Conservation (phyloP, 1,140 invertebrate species). For the Zelostemma sp. region DNA sequence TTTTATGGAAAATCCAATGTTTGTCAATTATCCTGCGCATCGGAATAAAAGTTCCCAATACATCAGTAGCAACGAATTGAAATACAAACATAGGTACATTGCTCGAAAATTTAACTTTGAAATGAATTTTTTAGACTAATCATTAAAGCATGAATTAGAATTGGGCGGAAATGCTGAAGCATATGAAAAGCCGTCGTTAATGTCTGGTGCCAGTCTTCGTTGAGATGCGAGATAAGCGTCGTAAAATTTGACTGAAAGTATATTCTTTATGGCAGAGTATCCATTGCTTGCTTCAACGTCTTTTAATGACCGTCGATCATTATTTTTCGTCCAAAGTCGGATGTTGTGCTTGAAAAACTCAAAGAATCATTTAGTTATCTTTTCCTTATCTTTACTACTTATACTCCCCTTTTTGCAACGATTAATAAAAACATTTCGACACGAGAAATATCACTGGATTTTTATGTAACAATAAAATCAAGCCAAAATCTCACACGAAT, state of each 20-base stretch:
- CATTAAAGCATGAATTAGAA: neutral
- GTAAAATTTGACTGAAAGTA: constrained; percentile 1
- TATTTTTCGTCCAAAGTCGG: neutral
- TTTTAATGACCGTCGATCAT: neutral
- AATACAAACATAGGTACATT: too few relatives aligned
- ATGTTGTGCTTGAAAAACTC: neutral
- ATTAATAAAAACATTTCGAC: neutral
- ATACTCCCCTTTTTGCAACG: too few relatives aligned
- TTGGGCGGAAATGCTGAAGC: neutral
- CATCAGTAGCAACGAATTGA: too few relatives aligned
- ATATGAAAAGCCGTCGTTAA: neutral
- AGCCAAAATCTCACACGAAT: too few relatives aligned
- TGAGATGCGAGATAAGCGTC: neutral
- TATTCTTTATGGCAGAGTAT: neutral
- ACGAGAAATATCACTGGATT: neutral
- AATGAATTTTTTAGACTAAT: neutral
- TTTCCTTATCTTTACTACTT: neutral
- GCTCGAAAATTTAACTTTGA: neutral
- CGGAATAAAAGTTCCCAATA: too few relatives aligned
- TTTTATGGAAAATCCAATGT: too few relatives aligned
- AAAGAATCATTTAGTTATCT: neutral
- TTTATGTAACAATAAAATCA: too few relatives aligned
- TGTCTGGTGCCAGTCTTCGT: neutral
- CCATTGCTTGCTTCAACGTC: neutral
- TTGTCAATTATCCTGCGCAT: too few relatives aligned